A percentile compares a stretch with the other conserved stretches of the same genome.
These are phyloP conservation scores for Trisateles emortualis DNA, from an alignment of 2,888 invertebrate genomes.

Conservation along the genomic window DNA sequence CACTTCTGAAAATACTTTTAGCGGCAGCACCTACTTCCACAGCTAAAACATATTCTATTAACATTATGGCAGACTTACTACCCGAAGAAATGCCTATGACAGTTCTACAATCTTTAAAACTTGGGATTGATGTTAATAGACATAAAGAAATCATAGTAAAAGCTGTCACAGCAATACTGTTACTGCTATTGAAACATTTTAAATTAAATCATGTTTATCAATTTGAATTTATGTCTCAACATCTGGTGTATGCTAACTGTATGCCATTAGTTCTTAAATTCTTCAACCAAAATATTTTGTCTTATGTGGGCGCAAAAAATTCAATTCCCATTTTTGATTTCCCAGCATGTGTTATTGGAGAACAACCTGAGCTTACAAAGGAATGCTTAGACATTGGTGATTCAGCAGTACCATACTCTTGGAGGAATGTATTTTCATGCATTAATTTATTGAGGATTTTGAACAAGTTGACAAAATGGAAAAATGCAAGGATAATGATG, in stretches of 20 bases:
- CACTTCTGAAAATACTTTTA: conserved; percentile 97
- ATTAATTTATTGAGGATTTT: conserved; percentile 98
- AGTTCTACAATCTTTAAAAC: conserved; percentile 96
- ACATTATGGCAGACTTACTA: conserved; percentile 98
- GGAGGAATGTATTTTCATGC: conserved; percentile 99
- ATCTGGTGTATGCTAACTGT: conserved; percentile 99
- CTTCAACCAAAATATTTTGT: conserved; percentile 98
- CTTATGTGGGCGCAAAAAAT: conserved; percentile 98
- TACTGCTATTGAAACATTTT: conserved; percentile 98
- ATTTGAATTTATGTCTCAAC: conserved; percentile 99
- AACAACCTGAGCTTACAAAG: conserved; percentile 96
- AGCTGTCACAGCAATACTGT: conserved; percentile 95
- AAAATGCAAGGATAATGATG: conserved; percentile 99
- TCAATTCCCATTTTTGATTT: conserved; percentile 97
- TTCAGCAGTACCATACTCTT: conserved; percentile 93
- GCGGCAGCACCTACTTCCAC: conserved; percentile 99
- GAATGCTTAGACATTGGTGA: conserved; percentile 96
- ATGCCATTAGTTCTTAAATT: conserved; percentile 99
- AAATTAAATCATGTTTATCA: conserved; percentile 99
- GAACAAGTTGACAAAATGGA: conserved; percentile 99
- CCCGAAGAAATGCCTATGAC: conserved; percentile 99
- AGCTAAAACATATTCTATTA: conserved; percentile 98
- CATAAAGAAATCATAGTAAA: conserved; percentile 99
- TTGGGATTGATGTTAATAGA: conserved; percentile 98
- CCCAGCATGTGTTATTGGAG: conserved; percentile 98